Evolutionary conservation across 35 echinoderm and acorn worm species (phyloP), one percentile per base, ranked within the genome.

Genomic region (Lytechinus variegatus): DNA sequence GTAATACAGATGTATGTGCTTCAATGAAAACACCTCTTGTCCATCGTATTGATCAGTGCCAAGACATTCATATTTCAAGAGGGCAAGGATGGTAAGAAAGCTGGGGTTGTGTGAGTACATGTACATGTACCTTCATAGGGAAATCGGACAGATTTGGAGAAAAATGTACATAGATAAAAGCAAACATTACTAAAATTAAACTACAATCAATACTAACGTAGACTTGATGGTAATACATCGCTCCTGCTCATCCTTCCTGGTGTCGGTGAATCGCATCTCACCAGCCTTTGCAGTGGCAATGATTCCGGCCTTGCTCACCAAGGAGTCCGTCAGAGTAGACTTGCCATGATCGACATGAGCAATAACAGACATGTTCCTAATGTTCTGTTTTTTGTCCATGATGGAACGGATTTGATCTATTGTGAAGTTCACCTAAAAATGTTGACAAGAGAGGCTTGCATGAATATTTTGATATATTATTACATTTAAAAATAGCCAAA

Each of bases 261-360:
- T 99, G 92, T 99, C 98, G 2, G 98, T 99, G 95, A 98, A 99
- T 79, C 98, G 96, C 54, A 94, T 95, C 95, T 99, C 98, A 12
- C 98, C 98, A 27, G 98, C 97, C 89, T 94, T 98, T 9, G 87
- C 21, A 11, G 27, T 28, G 24, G 97, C 97, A 24, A 99, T 99
- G 94, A 99, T 98, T 52, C 98, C 98, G 92, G 98, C 98, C 94
- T 97, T 99, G 92, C 96, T 98, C 91, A 99, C 98, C 29, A 99
- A 89, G 0, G 98, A 99, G 89, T 99, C 98, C 16, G 98, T 99
- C 87, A 99, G 95, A n/a, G 98, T 99, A 52, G 98, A 98, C 94
- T 99, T 99, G 92, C 98, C 98, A 61, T 99, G 98, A 92, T 99
- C 98, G 4, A 99, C 98, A 95, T 99, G 98, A 86, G 98, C 98